Base-by-base conservation (phyloP, 1,140 invertebrate species). In the Oncopodura yosiiana region DNA sequence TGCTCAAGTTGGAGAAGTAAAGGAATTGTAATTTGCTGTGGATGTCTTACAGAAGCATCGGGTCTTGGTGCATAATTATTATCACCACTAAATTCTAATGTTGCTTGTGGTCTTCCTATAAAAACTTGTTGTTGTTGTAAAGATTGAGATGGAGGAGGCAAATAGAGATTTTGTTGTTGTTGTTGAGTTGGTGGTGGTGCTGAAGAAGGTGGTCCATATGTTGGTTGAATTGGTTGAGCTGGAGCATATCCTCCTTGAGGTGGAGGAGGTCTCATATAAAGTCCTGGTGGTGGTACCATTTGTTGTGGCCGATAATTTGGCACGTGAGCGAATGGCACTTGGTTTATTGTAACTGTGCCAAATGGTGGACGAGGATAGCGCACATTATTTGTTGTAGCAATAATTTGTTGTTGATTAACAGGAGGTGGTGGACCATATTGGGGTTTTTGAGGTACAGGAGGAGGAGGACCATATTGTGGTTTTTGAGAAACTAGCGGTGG, bases 1-100 rank as follows among this genome's bases (percentile, higher is more conserved):
- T 46, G 44, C 44, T 46, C 44, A 2, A 46, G 34, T 30, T 46
- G 44, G 3, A 46, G 44, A 8, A 46, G 18, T 30, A 27, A 46
- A 12, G 44, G 44, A 18, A 46, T 46, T 1, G 44, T 46, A 19
- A 46, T 46, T 23, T 46, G 29, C 14, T 46, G 44, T 14, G 44
- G 44, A 16, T 46, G 27, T 30, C 44, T 16, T 14, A 34, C 11
- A 2, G 19, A 18, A 18, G 18, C 29, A 9, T 30, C 44, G 16
- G 44, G 44, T 32, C 44, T 46, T 11, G 26, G 2, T 32, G 16
- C 27, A 8, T 8, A 9, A 32, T 46, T 46, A 16, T 9, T 32
- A 18, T 46, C 44, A 21, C 12, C 27, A 32, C 26, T 24, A 2
- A 24, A 12, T 3, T 42, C 19, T 11, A 24, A 6, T 21, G 5